Evolutionary conservation across 2,888 invertebrate genomes (phyloP).

Genomic region (Tipula unca): DNA sequence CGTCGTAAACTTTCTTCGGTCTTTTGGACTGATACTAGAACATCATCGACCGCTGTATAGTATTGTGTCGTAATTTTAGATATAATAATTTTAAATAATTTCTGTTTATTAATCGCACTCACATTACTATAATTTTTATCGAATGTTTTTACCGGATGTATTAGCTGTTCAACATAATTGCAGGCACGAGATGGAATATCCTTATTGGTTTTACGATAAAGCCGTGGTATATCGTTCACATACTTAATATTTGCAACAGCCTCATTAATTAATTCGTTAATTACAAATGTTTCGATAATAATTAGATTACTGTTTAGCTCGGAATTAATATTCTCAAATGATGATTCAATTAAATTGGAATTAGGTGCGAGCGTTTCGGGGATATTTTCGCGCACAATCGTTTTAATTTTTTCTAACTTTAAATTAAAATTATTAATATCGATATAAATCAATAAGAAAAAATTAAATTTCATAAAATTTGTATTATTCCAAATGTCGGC

Average conservation of each 20-base stretch:
- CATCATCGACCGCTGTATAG: slow-evolving; percentile 69
- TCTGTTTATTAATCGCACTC: slow-evolving; percentile 35
- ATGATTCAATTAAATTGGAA: slow-evolving; percentile 20
- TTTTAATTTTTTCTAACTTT: slow-evolving; percentile 22
- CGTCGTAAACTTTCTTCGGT: slow-evolving; percentile 91
- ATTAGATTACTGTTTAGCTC: slow-evolving; percentile 28
- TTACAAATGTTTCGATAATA: slow-evolving; percentile 37
- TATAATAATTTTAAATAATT: neutral
- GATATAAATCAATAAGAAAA: slow-evolving; percentile 22
- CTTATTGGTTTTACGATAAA: slow-evolving; percentile 86
- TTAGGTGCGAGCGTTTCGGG: slow-evolving; percentile 20
- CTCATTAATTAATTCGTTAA: slow-evolving; percentile 39
- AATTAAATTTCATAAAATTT: slow-evolving; percentile 10
- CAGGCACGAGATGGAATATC: slow-evolving; percentile 76
- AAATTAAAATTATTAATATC: slow-evolving; percentile 22
- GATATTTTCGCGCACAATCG: slow-evolving; percentile 20
- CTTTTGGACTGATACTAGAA: slow-evolving; percentile 85
- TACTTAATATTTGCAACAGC: slow-evolving; percentile 59
- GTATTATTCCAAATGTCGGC: neutral
- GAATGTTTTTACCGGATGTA: slow-evolving; percentile 47
- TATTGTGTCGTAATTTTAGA: slow-evolving; percentile 38
- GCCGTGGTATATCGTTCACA: slow-evolving; percentile 87
- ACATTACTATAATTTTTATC: slow-evolving; percentile 43
- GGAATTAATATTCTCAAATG: slow-evolving; percentile 21
- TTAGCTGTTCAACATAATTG: slow-evolving; percentile 62